Conservation (phyloP, 2,113 vertebrate species). For the Tachysurus vachellii region DNA sequence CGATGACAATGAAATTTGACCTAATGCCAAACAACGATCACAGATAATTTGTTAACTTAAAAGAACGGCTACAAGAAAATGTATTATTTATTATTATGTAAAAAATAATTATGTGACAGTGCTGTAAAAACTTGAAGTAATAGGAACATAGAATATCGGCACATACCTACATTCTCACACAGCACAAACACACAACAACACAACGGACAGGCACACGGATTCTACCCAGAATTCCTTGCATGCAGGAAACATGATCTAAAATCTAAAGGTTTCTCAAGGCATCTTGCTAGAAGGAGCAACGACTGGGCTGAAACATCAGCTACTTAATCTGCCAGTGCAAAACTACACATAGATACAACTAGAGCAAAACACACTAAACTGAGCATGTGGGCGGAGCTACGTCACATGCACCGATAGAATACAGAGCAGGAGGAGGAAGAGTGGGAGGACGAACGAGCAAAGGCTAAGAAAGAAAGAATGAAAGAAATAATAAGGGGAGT, state of each 20-base stretch:
- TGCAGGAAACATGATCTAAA: not conserved
- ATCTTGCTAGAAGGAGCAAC: not conserved
- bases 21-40: not conserved
- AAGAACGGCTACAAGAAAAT: not conserved
- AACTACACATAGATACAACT: not conserved
- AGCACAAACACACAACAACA: not conserved
- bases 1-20: not conserved
- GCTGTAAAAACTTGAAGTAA: not conserved
- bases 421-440: not conserved
- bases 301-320: not conserved
- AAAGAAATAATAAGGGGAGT: not conserved
- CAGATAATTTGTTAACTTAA: not conserved
- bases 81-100: not conserved
- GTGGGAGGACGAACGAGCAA: not conserved
- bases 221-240: slow-evolving; percentile 5
- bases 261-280: not conserved
- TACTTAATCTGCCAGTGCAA: not conserved
- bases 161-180: not conserved
- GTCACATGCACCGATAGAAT: not conserved
- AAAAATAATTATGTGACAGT: not conserved
- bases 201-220: not conserved
- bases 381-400: not conserved
- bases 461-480: not conserved
- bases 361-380: not conserved
- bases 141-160: not conserved